Percentiles rank a stretch among this genome's conserved stretches.
Conservation (phyloP, 2,113 vertebrate species). For the Marmota monax region DNA sequence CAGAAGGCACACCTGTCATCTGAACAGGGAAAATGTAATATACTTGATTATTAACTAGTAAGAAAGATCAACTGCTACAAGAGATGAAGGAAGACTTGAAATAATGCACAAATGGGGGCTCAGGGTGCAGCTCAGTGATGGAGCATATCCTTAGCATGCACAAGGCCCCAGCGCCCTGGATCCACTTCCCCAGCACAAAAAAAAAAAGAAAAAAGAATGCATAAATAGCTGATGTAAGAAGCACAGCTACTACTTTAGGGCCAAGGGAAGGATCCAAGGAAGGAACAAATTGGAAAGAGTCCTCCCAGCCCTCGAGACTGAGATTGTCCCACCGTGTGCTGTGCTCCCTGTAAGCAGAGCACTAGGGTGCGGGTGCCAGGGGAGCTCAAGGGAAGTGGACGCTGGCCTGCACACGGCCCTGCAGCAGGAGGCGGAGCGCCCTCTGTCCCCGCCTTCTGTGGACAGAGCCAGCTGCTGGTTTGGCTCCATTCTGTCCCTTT, state of each 20-base stretch:
- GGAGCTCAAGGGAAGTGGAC: neutral
- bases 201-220: neutral
- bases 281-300: neutral
- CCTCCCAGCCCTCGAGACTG: neutral
- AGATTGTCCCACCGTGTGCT: neutral
- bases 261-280: neutral
- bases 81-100: neutral
- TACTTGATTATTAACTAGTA: neutral
- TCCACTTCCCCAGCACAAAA: no score
- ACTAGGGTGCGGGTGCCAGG: neutral
- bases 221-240: neutral
- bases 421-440: neutral
- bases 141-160: neutral
- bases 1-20: neutral
- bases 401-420: no score
- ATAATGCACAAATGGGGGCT: neutral
- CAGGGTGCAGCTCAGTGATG: neutral
- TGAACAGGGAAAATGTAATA: neutral
- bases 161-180: neutral
- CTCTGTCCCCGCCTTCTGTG: neutral
- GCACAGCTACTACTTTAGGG: neutral
- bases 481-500: neutral
- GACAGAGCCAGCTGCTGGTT: neutral
- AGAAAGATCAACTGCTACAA: neutral
- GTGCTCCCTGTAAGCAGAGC: neutral